phyloP scores from a whole-genome alignment of 1,140 invertebrate species.

The Papilio xuthus region DNA sequence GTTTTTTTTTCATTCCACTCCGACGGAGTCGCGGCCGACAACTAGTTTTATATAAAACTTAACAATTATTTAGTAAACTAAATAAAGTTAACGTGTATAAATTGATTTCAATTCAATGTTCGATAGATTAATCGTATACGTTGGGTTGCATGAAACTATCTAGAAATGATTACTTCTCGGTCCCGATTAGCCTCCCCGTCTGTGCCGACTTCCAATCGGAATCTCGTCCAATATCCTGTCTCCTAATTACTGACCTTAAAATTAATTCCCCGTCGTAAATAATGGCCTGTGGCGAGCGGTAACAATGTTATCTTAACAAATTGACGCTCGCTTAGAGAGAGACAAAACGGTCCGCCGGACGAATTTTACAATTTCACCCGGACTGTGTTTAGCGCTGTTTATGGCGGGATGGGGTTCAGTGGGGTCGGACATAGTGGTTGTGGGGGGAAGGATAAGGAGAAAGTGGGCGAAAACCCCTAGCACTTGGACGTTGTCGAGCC shows the following conservation, averaged over 20 bases:
- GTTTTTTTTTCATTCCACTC: too few relatives aligned
- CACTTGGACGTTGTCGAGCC: slow-evolving; percentile 71
- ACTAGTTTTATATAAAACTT: too few relatives aligned
- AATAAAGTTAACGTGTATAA: not conserved
- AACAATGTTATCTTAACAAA: slow-evolving; percentile 77
- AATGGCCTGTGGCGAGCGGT: slow-evolving; percentile 44
- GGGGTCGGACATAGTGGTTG: slow-evolving; percentile 60
- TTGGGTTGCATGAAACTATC: slow-evolving; percentile 1
- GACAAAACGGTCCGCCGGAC: slow-evolving; percentile 53
- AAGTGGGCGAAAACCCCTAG: slow-evolving; percentile 59
- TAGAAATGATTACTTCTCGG: slow-evolving; percentile 22
- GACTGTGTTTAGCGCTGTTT: slow-evolving; percentile 73
- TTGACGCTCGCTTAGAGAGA: slow-evolving; percentile 61
- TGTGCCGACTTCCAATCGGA: slow-evolving; percentile 46
- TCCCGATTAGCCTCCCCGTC: slow-evolving; percentile 32
- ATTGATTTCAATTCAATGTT: not conserved
- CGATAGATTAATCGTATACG: not conserved
- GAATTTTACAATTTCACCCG: slow-evolving; percentile 76
- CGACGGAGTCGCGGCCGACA: too few relatives aligned
- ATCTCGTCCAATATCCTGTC: slow-evolving; percentile 50
- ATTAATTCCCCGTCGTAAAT: slow-evolving; percentile 72
- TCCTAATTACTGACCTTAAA: slow-evolving; percentile 64
- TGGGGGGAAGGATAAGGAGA: slow-evolving; percentile 72
- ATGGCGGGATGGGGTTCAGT: slow-evolving; percentile 50
- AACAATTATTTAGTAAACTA: not conserved